Base-by-base conservation (phyloP, 2,888 invertebrate genomes). In the Periphyllus acericola region DNA sequence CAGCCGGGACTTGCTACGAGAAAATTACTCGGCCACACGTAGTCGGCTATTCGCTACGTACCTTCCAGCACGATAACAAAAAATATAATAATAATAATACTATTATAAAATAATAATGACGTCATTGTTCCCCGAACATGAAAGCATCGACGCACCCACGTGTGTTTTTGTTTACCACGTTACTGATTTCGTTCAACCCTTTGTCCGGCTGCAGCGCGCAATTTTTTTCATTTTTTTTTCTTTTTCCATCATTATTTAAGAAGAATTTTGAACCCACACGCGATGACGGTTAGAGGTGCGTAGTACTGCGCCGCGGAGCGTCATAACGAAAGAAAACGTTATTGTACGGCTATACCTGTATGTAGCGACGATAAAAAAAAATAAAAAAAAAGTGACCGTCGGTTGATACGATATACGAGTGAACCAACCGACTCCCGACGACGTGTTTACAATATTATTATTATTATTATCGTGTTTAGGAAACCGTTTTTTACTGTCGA, bases 81-180 rank as follows among this genome's bases (percentile, higher is more conserved):
- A 8, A 66, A 66, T 68, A 29, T 25, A 25, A 60, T 60, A 60
- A 60, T 68, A n/a, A n/a, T n/a, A n/a, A n/a, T n/a, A n/a, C n/a
- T n/a, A n/a, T n/a, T n/a, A 40, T 81, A 66, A 68, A 40, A 46
- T 81, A 81, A 46, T 81, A 81, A 81, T 81, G 11, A 46, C 68
- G 68, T 29, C 68, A 81, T 81, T 81, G 81, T 81, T 68, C 14
- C 14, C 1, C 17, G 21, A 4, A 11, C 21, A 80, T 40, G 52
- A 82, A 82, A 72, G 8, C 72, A 25, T 17, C 21, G 34, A 29
- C 68, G n/a, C 32, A 34, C 72, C 72, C 52, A 82, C 71, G 71
- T 71, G 46, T 72, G 21, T 52, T 66, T 68, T 34, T 46, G 21
- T 17, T 81, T 68, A 3, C 19, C 9, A 25, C 32, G 4, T 78